Conservation (phyloP, 2,888 invertebrate genomes). For the Ectropis crepuscularia region DNA sequence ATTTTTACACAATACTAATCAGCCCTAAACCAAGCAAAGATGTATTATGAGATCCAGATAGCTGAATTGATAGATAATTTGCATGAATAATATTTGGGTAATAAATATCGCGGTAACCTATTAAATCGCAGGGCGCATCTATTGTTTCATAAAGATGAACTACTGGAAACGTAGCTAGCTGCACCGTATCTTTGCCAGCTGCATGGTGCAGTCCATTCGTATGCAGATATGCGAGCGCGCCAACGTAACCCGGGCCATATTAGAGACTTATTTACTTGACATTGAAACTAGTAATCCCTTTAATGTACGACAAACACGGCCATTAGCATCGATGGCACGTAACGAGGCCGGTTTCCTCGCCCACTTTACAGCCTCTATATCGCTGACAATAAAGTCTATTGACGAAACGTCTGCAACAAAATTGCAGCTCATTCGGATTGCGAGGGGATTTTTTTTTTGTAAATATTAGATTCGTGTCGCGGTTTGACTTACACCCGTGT, state of each 20-base stretch:
- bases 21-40: no score
- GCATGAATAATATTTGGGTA: no score
- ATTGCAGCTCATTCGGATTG: conserved; percentile 20
- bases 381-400: conserved; percentile 29
- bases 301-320: conserved; percentile 27
- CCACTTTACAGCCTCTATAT: conserved; percentile 34
- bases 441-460: no score
- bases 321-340: conserved; percentile 36
- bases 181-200: conserved; percentile 3
- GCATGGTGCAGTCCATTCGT: conserved; percentile 58
- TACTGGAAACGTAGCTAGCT: conserved; percentile 5
- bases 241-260: conserved; percentile 42
- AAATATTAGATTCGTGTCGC: background rate
- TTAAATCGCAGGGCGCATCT: background rate
- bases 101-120: no score
- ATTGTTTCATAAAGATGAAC: background rate
- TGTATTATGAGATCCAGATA: no score
- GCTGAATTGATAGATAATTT: no score
- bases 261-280: conserved; percentile 36
- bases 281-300: conserved; percentile 33
- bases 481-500: conserved; percentile 4
- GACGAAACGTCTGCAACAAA: conserved; percentile 30
- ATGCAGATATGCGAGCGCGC: conserved; percentile 67
- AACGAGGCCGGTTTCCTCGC: conserved; percentile 23
- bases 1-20: no score